These are phyloP conservation scores for Corapipo altera DNA, from an alignment of 2,113 vertebrate species.

Conservation along the genomic window DNA sequence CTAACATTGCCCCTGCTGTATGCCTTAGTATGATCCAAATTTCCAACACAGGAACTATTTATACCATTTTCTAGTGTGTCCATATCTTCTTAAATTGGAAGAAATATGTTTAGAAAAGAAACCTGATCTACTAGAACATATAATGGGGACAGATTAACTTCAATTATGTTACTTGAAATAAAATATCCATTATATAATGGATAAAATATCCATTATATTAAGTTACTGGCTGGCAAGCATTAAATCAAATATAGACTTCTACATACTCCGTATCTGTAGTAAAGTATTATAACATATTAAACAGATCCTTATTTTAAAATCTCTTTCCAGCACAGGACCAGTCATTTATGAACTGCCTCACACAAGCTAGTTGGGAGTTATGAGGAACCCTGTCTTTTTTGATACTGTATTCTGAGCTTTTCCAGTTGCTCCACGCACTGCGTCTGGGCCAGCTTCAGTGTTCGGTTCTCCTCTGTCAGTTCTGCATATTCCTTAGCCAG, in stretches of 20 bases:
- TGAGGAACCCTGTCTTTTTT: conserved; percentile 87
- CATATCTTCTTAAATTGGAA: conserved; percentile 63
- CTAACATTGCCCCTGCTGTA: conserved; percentile 34
- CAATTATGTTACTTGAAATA: conserved; percentile 68
- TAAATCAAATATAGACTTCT: conserved; percentile 63
- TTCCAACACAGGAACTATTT: conserved; percentile 55
- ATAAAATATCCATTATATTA: conserved; percentile 71
- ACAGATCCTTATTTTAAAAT: conserved; percentile 54
- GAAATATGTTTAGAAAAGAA: conserved; percentile 68
- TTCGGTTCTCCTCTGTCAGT: conserved; percentile 91
- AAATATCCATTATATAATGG: conserved; percentile 69
- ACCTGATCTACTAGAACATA: conserved; percentile 58
- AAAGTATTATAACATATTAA: conserved; percentile 52
- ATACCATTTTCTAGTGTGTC: conserved; percentile 56
- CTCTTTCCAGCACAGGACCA: conserved; percentile 28
- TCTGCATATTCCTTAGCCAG: conserved; percentile 89
- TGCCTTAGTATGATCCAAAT: conserved; percentile 56
- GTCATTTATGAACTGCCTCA: neutral
- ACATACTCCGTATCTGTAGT: conserved; percentile 54
- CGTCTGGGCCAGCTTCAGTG: conserved; percentile 84
- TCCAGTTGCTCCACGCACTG: conserved; percentile 90
- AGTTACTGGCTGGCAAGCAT: conserved; percentile 59
- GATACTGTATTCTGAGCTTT: conserved; percentile 85
- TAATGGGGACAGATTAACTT: conserved; percentile 60
- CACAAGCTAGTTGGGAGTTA: conserved; percentile 71